Percentiles rank a stretch among this genome's conserved stretches.
phyloP scores from a whole-genome alignment of 2,888 invertebrate genomes.

The Morpho deidamia region DNA sequence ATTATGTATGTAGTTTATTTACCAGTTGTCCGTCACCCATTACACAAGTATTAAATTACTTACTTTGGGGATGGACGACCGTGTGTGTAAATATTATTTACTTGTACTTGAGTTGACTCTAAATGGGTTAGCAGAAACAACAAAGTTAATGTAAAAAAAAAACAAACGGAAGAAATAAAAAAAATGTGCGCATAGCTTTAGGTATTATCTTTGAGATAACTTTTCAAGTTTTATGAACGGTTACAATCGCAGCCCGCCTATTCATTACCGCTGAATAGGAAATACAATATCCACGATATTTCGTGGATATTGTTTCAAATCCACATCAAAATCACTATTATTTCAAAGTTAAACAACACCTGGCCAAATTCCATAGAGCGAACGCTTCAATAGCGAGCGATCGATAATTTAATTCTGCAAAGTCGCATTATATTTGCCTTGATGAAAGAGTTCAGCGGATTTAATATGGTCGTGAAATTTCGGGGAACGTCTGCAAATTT shows the following conservation, averaged over 20 bases:
- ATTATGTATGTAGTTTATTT: no score
- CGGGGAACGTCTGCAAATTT: slow-evolving; percentile 11
- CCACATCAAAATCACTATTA: background rate
- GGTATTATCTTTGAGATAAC: background rate
- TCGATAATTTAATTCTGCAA: slow-evolving; percentile 15
- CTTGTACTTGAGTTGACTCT: no score
- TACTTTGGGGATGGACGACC: no score
- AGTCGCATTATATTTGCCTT: slow-evolving; percentile 14
- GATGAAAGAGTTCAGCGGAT: slow-evolving; percentile 10
- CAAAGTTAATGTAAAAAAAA: no score
- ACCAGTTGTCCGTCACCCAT: no score
- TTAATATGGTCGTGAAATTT: slow-evolving; percentile 15
- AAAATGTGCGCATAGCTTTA: background rate
- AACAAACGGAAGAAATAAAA: no score
- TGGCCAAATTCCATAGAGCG: background rate
- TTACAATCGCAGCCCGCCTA: slow-evolving; percentile 1
- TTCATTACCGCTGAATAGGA: background rate
- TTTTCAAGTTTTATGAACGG: slow-evolving; percentile 1
- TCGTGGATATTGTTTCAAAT: no score
- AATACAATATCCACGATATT: background rate
- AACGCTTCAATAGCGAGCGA: background rate
- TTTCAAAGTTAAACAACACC: background rate
- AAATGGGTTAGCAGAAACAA: no score
- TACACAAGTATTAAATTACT: no score
- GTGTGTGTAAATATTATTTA: no score